A percentile compares a stretch with the other conserved stretches of the same genome.
These are phyloP conservation scores for Eumaeus atala DNA, from an alignment of 1,140 invertebrate species.

Conservation along the genomic window DNA sequence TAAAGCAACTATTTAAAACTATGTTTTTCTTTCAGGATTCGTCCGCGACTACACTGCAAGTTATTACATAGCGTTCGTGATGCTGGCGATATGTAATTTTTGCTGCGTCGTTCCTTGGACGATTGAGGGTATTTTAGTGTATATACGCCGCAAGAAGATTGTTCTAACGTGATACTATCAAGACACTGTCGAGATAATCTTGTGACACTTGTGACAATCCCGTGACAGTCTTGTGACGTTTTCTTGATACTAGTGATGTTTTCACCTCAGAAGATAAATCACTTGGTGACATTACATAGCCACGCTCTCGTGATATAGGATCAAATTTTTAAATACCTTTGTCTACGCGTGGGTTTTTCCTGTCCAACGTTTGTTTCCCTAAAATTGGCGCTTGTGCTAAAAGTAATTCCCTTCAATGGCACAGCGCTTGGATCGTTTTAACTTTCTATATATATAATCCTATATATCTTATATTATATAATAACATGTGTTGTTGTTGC, in stretches of 20 bases:
- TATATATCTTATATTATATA: no score
- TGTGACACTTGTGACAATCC: background rate
- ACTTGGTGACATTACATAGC: no score
- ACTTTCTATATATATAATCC: no score
- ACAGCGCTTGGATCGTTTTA: no score
- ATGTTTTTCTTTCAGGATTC: conserved; percentile 47
- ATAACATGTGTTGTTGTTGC: no score
- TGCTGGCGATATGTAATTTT: conserved; percentile 56
- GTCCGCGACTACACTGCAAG: conserved; percentile 60
- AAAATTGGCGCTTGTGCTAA: no score
- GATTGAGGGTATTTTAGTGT: conserved; percentile 44
- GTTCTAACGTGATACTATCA: conserved; percentile 11
- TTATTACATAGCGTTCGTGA: conserved; percentile 56
- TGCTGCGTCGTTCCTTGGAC: conserved; percentile 63
- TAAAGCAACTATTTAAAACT: background rate
- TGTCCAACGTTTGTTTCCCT: no score
- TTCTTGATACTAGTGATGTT: background rate
- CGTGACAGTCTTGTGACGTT: background rate
- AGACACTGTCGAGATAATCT: background rate
- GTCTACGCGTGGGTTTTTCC: no score
- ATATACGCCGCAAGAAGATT: conserved; percentile 29
- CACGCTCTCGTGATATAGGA: no score
- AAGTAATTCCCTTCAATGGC: no score
- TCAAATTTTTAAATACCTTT: no score
- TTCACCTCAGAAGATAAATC: no score